phyloP scores from a whole-genome alignment of 2,113 vertebrate species.

The Ictalurus furcatus region DNA sequence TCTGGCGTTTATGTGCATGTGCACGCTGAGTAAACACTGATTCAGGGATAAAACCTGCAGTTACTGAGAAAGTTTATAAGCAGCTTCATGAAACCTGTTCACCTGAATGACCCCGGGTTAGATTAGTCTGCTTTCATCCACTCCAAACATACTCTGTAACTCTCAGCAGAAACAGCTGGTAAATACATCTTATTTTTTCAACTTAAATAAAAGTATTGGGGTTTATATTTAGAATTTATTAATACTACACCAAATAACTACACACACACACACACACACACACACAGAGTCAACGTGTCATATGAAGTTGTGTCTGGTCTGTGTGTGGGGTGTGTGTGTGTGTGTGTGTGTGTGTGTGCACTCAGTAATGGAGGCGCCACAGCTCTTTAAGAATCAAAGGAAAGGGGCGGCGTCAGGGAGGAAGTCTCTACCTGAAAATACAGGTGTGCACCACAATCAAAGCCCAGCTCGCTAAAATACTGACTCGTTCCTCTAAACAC shows the following conservation, averaged over 20 bases:
- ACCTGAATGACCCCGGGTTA: too few relatives aligned
- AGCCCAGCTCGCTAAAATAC: conserved; percentile 44
- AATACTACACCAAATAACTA: not conserved
- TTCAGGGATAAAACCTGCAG: too few relatives aligned
- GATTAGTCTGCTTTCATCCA: too few relatives aligned
- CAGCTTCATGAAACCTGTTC: too few relatives aligned
- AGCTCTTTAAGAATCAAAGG: conserved; percentile 53
- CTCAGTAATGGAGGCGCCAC: conserved; percentile 48
- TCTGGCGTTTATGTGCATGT: too few relatives aligned
- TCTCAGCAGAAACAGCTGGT: too few relatives aligned
- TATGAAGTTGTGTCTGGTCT: conserved; percentile 11
- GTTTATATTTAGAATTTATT: not conserved
- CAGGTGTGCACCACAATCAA: conserved; percentile 56
- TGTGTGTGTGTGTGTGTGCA: conserved; percentile 17
- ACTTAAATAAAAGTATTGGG: not conserved
- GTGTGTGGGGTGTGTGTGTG: not conserved
- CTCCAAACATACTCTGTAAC: too few relatives aligned
- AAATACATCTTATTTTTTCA: not conserved
- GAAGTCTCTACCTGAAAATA: conserved; percentile 58
- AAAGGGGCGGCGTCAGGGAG: conserved; percentile 44
- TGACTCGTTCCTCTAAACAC: conserved; percentile 50
- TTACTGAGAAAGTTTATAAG: too few relatives aligned
- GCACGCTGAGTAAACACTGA: too few relatives aligned
- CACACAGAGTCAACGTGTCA: not conserved
- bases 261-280: not conserved